These are phyloP conservation scores for Castor canadensis DNA, from an alignment of 2,113 vertebrate genomes.

Conservation along the genomic window DNA sequence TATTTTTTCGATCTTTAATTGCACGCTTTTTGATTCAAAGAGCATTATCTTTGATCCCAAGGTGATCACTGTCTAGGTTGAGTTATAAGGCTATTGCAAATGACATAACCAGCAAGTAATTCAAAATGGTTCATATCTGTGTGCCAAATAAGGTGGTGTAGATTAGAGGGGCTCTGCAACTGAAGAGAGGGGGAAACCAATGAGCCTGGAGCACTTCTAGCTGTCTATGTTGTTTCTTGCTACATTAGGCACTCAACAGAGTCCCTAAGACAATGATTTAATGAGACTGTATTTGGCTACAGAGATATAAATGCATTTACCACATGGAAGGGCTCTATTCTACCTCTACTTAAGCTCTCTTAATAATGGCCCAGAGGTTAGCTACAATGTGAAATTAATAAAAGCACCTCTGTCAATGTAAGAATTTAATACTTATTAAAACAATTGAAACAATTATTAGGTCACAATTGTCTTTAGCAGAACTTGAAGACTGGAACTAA, in stretches of 20 bases:
- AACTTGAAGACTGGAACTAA: neutral
- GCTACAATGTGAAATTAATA: slow-evolving; percentile 15
- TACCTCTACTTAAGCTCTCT: neutral
- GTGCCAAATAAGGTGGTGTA: neutral
- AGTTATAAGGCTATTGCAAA: neutral
- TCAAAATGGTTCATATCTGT: neutral
- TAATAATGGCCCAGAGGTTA: slow-evolving; percentile 45
- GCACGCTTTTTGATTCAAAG: neutral
- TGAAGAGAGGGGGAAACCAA: neutral
- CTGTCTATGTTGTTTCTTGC: neutral
- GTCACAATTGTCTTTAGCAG: neutral
- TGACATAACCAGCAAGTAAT: neutral
- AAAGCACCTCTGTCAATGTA: neutral
- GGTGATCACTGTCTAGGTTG: neutral
- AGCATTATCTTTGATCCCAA: neutral
- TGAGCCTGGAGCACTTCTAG: neutral
- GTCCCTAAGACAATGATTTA: slow-evolving; percentile 51
- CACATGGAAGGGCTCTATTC: slow-evolving; percentile 7
- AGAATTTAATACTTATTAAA: neutral
- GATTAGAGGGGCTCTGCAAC: neutral
- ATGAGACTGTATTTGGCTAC: slow-evolving; percentile 33
- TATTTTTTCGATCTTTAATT: slow-evolving; percentile 36
- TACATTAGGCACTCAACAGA: slow-evolving; percentile 54
- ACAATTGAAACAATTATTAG: neutral
- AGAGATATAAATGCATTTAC: slow-evolving; percentile 55